These are phyloP conservation scores for Bradypodion ventrale DNA, from an alignment of 2,797 vertebrate species.

Conservation along the genomic window DNA sequence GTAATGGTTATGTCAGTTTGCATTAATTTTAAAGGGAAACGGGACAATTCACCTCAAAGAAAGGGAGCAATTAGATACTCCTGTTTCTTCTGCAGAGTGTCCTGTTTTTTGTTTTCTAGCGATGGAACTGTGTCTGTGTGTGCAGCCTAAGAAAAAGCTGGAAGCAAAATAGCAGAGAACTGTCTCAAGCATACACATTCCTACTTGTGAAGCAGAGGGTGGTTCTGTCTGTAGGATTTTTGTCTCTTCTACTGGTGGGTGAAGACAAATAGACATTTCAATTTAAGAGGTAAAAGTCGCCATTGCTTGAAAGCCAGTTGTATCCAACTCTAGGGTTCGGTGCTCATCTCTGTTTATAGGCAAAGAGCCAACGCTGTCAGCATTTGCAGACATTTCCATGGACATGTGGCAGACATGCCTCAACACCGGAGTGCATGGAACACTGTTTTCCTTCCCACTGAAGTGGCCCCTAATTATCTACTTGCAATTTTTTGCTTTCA, in stretches of 20 bases:
- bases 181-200: not conserved
- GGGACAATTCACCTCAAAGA: conserved; percentile 55
- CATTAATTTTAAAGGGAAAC: conserved; percentile 53
- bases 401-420: too few relatives aligned
- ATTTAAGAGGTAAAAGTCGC: too few relatives aligned
- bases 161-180: conserved; percentile 41
- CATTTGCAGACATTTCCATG: too few relatives aligned
- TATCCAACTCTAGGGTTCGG: too few relatives aligned
- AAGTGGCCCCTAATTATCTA: too few relatives aligned
- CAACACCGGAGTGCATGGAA: too few relatives aligned
- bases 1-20: conserved; percentile 58
- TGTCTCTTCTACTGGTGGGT: not conserved
- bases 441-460: too few relatives aligned
- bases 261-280: not conserved
- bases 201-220: not conserved
- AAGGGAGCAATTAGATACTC: conserved; percentile 55
- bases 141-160: conserved; percentile 25
- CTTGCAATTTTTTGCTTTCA: too few relatives aligned
- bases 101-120: not conserved
- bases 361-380: too few relatives aligned
- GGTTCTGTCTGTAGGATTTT: not conserved
- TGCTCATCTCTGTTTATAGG: too few relatives aligned
- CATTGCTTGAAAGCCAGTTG: too few relatives aligned
- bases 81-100: conserved; percentile 39
- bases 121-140: not conserved